These are phyloP conservation scores for Stomorhina lunata DNA, from an alignment of 2,888 invertebrate species.

Conservation along the genomic window DNA sequence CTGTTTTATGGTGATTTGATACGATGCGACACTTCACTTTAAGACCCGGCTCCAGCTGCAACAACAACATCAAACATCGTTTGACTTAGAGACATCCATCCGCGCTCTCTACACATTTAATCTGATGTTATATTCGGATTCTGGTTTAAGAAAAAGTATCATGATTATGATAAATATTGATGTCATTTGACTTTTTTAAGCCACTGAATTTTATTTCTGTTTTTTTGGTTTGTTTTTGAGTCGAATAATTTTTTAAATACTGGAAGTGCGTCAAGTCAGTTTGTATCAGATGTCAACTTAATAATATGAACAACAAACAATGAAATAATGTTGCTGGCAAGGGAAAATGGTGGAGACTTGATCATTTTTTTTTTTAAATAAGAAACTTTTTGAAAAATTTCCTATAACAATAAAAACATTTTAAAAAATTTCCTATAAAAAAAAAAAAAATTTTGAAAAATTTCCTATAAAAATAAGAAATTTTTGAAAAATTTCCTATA, in stretches of 20 bases:
- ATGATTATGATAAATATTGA: conserved; percentile 65
- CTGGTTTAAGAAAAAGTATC: conserved; percentile 54
- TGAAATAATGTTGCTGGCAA: not conserved
- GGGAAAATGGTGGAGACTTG: not conserved
- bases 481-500: no score
- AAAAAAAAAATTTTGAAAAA: no score
- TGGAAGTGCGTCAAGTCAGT: conserved; percentile 65
- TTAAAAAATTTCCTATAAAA: no score
- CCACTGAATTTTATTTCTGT: conserved; percentile 57
- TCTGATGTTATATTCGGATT: conserved; percentile 32
- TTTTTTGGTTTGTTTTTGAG: conserved; percentile 21
- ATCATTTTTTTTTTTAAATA: not conserved
- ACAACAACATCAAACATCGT: conserved; percentile 22
- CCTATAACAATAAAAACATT: not conserved
- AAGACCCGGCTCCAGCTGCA: conserved; percentile 27
- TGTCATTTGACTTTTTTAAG: conserved; percentile 65
- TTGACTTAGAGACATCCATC: conserved; percentile 48
- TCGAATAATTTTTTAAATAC: conserved; percentile 52
- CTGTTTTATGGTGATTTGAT: conserved; percentile 53
- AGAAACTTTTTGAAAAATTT: not conserved
- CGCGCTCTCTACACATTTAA: conserved; percentile 44
- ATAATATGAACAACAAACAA: conserved; percentile 34
- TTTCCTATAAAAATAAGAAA: no score
- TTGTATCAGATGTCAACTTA: conserved; percentile 58
- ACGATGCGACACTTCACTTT: conserved; percentile 61